A percentile compares a stretch with the other conserved stretches of the same genome.
Evolutionary conservation across 2,888 invertebrate species (phyloP).

Genomic region (Cotesia congregata): DNA sequence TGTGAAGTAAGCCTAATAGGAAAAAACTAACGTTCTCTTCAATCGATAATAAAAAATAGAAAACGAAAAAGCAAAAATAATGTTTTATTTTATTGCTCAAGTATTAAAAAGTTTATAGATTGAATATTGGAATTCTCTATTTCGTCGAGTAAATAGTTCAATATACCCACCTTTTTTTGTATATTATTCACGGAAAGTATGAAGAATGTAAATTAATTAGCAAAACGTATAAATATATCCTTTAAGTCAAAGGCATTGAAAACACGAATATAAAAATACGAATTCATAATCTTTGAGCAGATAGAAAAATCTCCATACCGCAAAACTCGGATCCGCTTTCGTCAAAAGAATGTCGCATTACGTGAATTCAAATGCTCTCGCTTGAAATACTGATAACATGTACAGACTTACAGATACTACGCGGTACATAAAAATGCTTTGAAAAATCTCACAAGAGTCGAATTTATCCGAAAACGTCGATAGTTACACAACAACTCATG

Average conservation of each 20-base stretch:
- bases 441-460: background rate
- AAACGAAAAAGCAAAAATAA: no score
- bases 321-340: background rate
- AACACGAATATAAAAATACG: background rate
- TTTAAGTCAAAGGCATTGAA: background rate
- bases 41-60: no score
- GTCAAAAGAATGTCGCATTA: background rate
- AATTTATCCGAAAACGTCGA: background rate
- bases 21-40: no score
- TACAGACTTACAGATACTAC: background rate
- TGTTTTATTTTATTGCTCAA: no score
- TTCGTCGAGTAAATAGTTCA: no score
- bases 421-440: background rate
- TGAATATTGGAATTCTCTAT: no score
- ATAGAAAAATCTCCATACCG: background rate
- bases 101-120: no score
- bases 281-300: background rate
- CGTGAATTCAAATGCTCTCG: background rate
- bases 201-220: background rate
- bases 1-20: no score
- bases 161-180: no score
- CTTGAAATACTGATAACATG: background rate
- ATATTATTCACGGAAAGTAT: background rate
- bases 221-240: background rate
- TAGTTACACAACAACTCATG: background rate